Evolutionary conservation across 2,888 invertebrate genomes (phyloP).

Genomic region (Drosophila rubida): DNA sequence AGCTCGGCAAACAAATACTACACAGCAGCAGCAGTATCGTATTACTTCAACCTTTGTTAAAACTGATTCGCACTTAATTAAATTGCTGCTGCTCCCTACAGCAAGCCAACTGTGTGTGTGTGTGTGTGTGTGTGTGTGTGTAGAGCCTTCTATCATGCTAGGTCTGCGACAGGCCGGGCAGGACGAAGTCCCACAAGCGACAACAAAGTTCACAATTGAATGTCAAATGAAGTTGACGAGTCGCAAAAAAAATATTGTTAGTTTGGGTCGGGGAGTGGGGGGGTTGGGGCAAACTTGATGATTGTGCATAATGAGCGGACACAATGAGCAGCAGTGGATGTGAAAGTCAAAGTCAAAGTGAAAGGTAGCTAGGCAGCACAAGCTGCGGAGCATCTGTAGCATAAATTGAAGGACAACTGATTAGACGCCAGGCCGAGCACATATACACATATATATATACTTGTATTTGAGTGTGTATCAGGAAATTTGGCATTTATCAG

Average conservation of each 20-base stretch:
- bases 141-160: no score
- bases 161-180: no score
- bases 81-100: neutral
- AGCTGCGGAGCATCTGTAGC: neutral
- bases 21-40: no score
- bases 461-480: neutral
- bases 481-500: neutral
- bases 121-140: no score
- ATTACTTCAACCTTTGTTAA: no score
- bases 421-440: constrained; percentile 8
- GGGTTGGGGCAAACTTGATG: constrained; percentile 17
- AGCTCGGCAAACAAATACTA: no score
- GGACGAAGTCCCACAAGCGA: constrained; percentile 35
- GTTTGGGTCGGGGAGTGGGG: neutral
- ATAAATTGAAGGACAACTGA: constrained; percentile 24
- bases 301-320: constrained; percentile 18
- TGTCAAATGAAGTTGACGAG: constrained; percentile 35
- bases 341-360: neutral
- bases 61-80: no score
- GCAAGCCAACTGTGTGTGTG: no score
- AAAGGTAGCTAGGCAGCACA: neutral
- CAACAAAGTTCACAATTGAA: constrained; percentile 40
- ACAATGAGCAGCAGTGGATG: neutral
- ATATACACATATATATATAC: no score
- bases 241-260: constrained; percentile 16